Base-by-base conservation (phyloP, 2,113 vertebrate genomes). In the Probosciger aterrimus region DNA sequence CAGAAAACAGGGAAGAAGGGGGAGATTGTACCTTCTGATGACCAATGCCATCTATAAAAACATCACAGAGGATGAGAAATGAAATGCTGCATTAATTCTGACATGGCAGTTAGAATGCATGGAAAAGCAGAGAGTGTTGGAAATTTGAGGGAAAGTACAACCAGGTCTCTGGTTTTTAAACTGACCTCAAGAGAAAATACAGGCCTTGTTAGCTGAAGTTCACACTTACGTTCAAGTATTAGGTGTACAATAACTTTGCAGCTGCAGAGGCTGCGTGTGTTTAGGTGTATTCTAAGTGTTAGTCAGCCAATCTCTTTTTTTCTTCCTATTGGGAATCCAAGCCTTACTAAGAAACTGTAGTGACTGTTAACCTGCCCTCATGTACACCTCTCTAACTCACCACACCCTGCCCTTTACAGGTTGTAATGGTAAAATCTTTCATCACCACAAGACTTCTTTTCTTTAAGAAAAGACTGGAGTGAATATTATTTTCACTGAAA, bases 61-160 rank as follows among this genome's bases (percentile, higher is more conserved):
- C 5, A 16, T 49, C 50, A 49, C 28, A 62, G 27, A 77, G 18
- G 16, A 91, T 4, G 7, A 73, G 25, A 57, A 86, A 37, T 15
- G 5, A 57, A 81, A 57, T 20, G 11, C 15, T 71, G 5, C 33
- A 30, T 39, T 77, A 35, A 69, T 76, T 73, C 27, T 69, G 28
- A n/a, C 37, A 63, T 9, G 10, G n/a, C 7, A 62, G 23, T 13
- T 39, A 84, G 19, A 69, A 57, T 0, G 0, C 4, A 33, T 24
- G 8, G 41, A 57, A 91, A 83, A 76, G 9, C 2, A 37, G 7
- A 80, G 2, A 7, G 25, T 11, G 24, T 69, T 9, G 1, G 27
- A 76, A 69, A 73, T n/a, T 7, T 52, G 53, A 57, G 27, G 7
- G 8, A 76, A 67, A 65, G 15, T 10, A 4, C 12, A 63, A 57